These are phyloP conservation scores for Arrhopalites spinosus DNA, from an alignment of 2,888 invertebrate species.

Conservation along the genomic window DNA sequence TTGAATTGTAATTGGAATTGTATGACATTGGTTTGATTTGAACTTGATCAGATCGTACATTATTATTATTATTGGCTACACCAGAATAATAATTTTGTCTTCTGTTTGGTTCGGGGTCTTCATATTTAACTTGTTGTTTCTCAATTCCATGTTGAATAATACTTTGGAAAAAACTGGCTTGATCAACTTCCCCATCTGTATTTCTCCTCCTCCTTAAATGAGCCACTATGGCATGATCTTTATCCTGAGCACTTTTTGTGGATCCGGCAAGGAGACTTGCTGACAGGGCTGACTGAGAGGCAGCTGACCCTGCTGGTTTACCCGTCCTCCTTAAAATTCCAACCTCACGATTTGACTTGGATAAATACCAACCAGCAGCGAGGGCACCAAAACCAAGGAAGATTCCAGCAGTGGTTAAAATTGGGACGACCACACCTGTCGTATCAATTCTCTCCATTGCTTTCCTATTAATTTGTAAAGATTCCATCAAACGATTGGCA, in stretches of 20 bases:
- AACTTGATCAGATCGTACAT: slow-evolving; percentile 6
- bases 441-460: slow-evolving; percentile 51
- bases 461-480: slow-evolving; percentile 46
- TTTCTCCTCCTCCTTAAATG: slow-evolving; percentile 20
- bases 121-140: slow-evolving; percentile 49
- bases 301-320: slow-evolving; percentile 29
- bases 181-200: slow-evolving; percentile 42
- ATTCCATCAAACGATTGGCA: slow-evolving; percentile 48
- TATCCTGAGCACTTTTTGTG: slow-evolving; percentile 18
- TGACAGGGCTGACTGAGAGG: neutral
- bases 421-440: slow-evolving; percentile 51
- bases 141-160: slow-evolving; percentile 56
- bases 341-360: slow-evolving; percentile 54
- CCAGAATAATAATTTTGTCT: neutral
- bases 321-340: slow-evolving; percentile 52
- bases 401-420: slow-evolving; percentile 53
- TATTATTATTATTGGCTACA: neutral
- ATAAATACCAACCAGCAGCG: slow-evolving; percentile 56
- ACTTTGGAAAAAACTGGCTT: slow-evolving; percentile 55
- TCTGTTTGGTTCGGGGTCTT: slow-evolving; percentile 27
- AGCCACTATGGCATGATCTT: slow-evolving; percentile 21
- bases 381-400: slow-evolving; percentile 54
- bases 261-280: neutral
- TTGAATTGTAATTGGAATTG: neutral
- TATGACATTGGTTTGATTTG: slow-evolving; percentile 19